A percentile compares a stretch with the other conserved stretches of the same genome.
These are phyloP conservation scores for Orycteropus afer DNA, from an alignment of 2,113 vertebrate genomes.

Conservation along the genomic window DNA sequence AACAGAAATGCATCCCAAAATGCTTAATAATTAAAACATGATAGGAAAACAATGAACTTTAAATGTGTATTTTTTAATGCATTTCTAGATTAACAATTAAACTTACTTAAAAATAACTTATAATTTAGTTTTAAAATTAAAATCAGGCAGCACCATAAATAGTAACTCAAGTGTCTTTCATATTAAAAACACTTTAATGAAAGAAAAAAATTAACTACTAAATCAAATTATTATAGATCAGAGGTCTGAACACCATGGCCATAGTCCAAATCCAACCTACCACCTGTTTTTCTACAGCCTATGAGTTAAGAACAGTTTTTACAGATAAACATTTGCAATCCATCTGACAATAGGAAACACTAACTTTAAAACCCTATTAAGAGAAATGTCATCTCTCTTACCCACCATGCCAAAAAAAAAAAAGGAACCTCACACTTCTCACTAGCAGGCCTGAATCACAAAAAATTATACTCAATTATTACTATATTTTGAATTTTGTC, in stretches of 20 bases:
- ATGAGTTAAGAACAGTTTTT: constrained; percentile 31
- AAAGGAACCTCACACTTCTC: constrained; percentile 5
- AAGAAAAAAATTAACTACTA: neutral
- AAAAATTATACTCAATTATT: constrained; percentile 18
- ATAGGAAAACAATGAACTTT: constrained; percentile 8
- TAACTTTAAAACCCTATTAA: constrained; percentile 53
- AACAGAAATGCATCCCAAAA: constrained; percentile 39
- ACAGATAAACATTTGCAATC: constrained; percentile 9
- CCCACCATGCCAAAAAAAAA: neutral
- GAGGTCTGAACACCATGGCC: neutral
- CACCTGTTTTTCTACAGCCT: neutral
- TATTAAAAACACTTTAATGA: constrained; percentile 29
- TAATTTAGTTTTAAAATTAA: constrained; percentile 35
- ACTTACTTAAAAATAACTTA: neutral
- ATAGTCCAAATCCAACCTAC: neutral
- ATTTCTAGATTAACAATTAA: constrained; percentile 6
- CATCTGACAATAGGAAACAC: neutral
- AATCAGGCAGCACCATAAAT: neutral
- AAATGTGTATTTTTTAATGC: neutral
- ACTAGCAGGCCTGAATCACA: neutral
- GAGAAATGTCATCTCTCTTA: neutral
- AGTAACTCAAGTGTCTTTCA: neutral
- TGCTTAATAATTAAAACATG: neutral
- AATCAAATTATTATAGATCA: constrained; percentile 2
- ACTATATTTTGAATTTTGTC: neutral